Base-by-base conservation (phyloP, 2,797 vertebrate species). In the Echiichthys vipera region DNA sequence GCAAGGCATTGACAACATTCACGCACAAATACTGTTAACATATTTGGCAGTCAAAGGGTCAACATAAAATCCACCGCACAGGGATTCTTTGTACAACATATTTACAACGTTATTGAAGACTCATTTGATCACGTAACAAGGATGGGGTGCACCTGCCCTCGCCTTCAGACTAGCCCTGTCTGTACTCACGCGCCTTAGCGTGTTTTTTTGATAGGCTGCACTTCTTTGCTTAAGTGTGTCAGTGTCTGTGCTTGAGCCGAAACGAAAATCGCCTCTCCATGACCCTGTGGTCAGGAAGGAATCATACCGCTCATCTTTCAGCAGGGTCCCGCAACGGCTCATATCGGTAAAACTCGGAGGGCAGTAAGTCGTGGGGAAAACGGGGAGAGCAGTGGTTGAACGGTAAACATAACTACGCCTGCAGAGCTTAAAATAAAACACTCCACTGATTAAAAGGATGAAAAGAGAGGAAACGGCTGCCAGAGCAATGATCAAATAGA, bases 231-330 rank as follows among this genome's bases (percentile, higher is more conserved):
- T 93, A 10, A 90, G 66, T 0, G 84, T 93, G 69, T 93, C 92
- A 18, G 89, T 92, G 81, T 94, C 92, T 65, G 92, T 86, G 42
- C 80, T 90, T 36, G 92, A 88, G 1, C 91, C 80, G 20, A 95
- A 95, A 34, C 93, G 93, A 62, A 95, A 92, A 39, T 95, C 94
- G 2, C 94, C 93, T 55, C 90, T 94, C 84, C 91, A 86, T 0
- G 94, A 96, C 54, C 92, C 93, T 0, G 94, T 88, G 5, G 95
- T 95, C 78, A 95, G 61, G 67, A 92, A 95, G 1, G 94, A 85
- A 73, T 94, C 93, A 0, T 91, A 95, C 1, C 85, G 79, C 5
- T 93, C 90, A n/a, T 94, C 87, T 20, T 90, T 90, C 24, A 93
- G 67, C 42, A 93, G 74, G 3, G 93, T 94, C 42, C 89, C 91